These are phyloP conservation scores for Poecilia gillii DNA, from an alignment of 2,797 vertebrate species.

Conservation along the genomic window DNA sequence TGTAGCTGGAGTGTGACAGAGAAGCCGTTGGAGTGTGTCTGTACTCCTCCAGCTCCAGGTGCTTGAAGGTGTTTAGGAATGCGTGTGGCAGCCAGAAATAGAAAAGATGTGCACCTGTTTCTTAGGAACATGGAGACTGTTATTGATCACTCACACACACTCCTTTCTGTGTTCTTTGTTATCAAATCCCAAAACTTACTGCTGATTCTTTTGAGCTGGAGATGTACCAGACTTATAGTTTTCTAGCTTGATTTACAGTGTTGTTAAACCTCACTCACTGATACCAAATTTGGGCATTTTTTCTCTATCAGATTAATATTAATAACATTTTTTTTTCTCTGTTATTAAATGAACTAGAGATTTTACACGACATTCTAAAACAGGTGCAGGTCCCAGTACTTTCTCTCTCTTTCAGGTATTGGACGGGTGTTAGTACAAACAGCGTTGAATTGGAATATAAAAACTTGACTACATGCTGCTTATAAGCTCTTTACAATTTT, in stretches of 20 bases:
- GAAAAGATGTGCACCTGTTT: conserved; percentile 35
- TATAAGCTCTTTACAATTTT: not conserved
- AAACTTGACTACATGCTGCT: not conserved
- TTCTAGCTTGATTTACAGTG: not conserved
- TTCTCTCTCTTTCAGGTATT: not conserved
- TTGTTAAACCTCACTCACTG: not conserved
- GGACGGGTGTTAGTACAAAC: not conserved
- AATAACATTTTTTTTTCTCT: not conserved
- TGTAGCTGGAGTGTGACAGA: conserved; percentile 52
- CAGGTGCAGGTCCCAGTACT: not conserved
- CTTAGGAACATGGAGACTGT: conserved; percentile 17
- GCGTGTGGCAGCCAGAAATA: conserved; percentile 20
- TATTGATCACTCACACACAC: conserved; percentile 23
- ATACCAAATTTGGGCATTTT: not conserved
- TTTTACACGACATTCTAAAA: not conserved
- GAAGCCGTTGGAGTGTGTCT: conserved; percentile 50
- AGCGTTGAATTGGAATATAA: not conserved
- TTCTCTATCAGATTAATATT: not conserved
- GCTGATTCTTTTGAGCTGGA: conserved; percentile 14
- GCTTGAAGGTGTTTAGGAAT: conserved; percentile 16
- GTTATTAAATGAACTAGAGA: not conserved
- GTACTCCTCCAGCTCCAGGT: conserved; percentile 64
- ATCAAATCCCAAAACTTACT: conserved; percentile 5
- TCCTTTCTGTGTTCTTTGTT: conserved; percentile 14
- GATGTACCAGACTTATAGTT: not conserved